Evolutionary conservation across 2,888 invertebrate genomes (phyloP).

Genomic region (Endomychus coccineus): DNA sequence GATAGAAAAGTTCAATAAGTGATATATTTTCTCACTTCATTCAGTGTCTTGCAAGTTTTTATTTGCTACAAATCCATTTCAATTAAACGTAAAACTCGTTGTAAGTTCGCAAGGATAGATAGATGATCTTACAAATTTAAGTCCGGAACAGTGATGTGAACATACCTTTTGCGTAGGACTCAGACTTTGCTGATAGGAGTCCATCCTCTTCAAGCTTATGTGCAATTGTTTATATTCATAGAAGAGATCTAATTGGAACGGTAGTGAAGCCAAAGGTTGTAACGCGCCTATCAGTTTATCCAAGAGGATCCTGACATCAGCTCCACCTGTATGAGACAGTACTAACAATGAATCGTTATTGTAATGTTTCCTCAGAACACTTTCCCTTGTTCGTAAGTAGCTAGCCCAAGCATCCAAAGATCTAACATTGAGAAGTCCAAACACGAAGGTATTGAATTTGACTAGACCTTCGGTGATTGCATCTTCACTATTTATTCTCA

Average conservation of each 20-base stretch:
- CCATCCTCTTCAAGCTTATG: slow-evolving; percentile 65
- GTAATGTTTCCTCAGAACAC: slow-evolving; percentile 74
- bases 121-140: neutral
- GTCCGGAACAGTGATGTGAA: neutral
- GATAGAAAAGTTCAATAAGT: too few species aligned
- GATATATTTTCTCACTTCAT: too few species aligned
- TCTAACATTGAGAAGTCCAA: slow-evolving; percentile 76
- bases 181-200: slow-evolving; percentile 38
- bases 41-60: too few species aligned
- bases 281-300: slow-evolving; percentile 70
- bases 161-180: slow-evolving; percentile 40
- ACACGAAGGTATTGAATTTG: slow-evolving; percentile 83
- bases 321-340: slow-evolving; percentile 53
- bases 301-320: slow-evolving; percentile 55
- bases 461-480: slow-evolving; percentile 73
- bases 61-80: too few species aligned
- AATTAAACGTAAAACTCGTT: too few species aligned
- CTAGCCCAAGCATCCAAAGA: slow-evolving; percentile 89
- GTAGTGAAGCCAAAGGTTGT: slow-evolving; percentile 70
- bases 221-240: slow-evolving; percentile 72
- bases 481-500: slow-evolving; percentile 75
- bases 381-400: slow-evolving; percentile 76
- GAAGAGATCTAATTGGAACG: slow-evolving; percentile 74
- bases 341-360: slow-evolving; percentile 65
- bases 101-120: too few species aligned